A percentile compares a stretch with the other conserved stretches of the same genome.
phyloP scores from a whole-genome alignment of 64 coral and sea anemone species.

The Catalaphyllia jardinei region DNA sequence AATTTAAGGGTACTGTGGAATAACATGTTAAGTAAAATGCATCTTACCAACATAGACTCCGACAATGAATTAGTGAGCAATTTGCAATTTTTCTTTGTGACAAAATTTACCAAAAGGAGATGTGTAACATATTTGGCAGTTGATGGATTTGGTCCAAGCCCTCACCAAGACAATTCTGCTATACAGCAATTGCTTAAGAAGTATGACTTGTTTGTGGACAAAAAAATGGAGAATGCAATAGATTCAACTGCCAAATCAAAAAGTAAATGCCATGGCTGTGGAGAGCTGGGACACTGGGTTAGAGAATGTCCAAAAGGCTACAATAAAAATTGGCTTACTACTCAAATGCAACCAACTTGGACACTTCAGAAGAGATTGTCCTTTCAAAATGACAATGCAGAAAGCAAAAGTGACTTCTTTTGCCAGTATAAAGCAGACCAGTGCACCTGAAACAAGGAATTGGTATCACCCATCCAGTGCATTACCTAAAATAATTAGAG shows the following conservation, averaged over 20 bases:
- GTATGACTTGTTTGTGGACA: too few species aligned
- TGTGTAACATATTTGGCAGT: slow-evolving; percentile 42
- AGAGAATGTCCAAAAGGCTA: slow-evolving; percentile 24
- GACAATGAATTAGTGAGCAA: not conserved
- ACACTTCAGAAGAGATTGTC: slow-evolving; percentile 38
- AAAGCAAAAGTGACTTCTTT: not conserved
- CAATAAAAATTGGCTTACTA: not conserved
- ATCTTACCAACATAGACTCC: too few species aligned
- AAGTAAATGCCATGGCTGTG: slow-evolving; percentile 27
- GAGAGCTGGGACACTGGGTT: slow-evolving; percentile 1
- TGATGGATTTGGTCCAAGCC: slow-evolving; percentile 22
- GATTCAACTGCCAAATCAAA: too few species aligned
- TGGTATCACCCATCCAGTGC: slow-evolving; percentile 27
- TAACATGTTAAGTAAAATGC: too few species aligned
- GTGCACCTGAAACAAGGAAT: not conserved
- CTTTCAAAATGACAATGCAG: not conserved
- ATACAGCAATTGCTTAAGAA: slow-evolving; percentile 23
- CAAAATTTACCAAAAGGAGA: slow-evolving; percentile 44
- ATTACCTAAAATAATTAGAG: slow-evolving; percentile 20
- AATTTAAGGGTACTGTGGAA: too few species aligned
- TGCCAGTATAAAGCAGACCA: not conserved
- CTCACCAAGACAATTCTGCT: slow-evolving; percentile 14
- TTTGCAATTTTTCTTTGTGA: slow-evolving; percentile 12
- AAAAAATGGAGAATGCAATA: too few species aligned
- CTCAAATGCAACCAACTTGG: slow-evolving; percentile 25